Base-by-base conservation (phyloP, 2,113 vertebrate genomes). In the Narcine bancroftii region DNA sequence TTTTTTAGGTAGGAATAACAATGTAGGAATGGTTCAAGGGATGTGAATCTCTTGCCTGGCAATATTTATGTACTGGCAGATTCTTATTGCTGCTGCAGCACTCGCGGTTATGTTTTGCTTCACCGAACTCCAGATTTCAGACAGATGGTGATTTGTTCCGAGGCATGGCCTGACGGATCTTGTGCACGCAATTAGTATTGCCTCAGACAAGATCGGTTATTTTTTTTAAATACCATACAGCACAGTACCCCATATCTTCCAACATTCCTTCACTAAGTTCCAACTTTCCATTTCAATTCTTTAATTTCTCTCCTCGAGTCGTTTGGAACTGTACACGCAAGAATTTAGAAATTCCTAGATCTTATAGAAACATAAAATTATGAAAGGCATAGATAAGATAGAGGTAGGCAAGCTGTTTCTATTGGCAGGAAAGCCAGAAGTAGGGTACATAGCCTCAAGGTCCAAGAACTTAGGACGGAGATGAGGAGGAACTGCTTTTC, bases 121-220 rank as follows among this genome's bases (percentile, higher is more conserved):
- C 89, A 69, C 26, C 65, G 29, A 69, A 91, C 36, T 47, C 26
- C 39, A 47, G 89, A 91, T 91, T 91, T 69, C 63, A 15, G 71
- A 91, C 89, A 91, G 89, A 91, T 91, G 65, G 36, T 47, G 42
- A 45, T 65, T 91, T 91, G 89, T 47, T 69, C 56, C 47, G 29
- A 91, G 63, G 39, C 26, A 91, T 69, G 89, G 66, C 36, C 21
- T 42, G 39, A 89, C 63, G 45, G 89, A 91, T 65, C 89, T 91
- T 42, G 47, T 69, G 24, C 47, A 42, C 42, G 47, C 42, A 91
- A 71, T 71, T 91, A 91, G 65, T 24, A 47, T 69, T 69, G 26
- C 29, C 26, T 42, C 65, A 10, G 89, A 69, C 89, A 91, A 71
- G 39, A 39, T 91, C 89, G 71, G 36, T 71, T 91, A 47, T 69